Base-by-base conservation (phyloP, 1,140 invertebrate species). In the Drosophila ananassae region DNA sequence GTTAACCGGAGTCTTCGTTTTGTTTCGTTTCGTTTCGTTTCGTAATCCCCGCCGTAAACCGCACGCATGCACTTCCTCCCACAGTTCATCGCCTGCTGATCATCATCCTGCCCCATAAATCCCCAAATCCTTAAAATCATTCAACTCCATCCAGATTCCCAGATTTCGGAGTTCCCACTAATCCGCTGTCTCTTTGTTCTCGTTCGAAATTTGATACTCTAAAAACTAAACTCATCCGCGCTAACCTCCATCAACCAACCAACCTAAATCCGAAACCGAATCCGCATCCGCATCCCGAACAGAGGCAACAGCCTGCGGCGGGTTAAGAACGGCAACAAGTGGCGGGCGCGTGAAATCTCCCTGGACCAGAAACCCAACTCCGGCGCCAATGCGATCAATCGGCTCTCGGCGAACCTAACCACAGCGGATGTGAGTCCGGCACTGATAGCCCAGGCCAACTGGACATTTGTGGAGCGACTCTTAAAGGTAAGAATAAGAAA, bases 381-480 rank as follows among this genome's bases (percentile, higher is more conserved):
- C 24, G 77, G 73, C 46, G 62, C 71, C 3, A 89, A 84, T 63
- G 47, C 85, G 30, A 54, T 91, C 41, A 92, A 92, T 74, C 68
- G 91, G 3, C 67, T 90, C 2, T 92, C 91, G 25, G 91, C 91
- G 1, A 92, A 92, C 73, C 47, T 92, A 8, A 84, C 90, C 17
- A 90, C 89, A 24, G 77, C 90, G 12, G 91, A 92, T 53, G 80
- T 92, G 22, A 92, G 91, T 81, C 91, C 91, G 3, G 90, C 97
- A 4, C 93, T 97, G n/a, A 96, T 98, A 77, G 98, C 97, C n/a
- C 98, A 99, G 92, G 97, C 97, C 12, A 99, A 99, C 93, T 98
- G 98, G 96, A 98, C 97, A 41, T 99, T 99, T 93, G 98, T 99
- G 17, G 98, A 99, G 90, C 98, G 98, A 89, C 93, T 99, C 69